Evolutionary conservation across 1,140 invertebrate species (phyloP).

Genomic region (Trichogramma pretiosum): DNA sequence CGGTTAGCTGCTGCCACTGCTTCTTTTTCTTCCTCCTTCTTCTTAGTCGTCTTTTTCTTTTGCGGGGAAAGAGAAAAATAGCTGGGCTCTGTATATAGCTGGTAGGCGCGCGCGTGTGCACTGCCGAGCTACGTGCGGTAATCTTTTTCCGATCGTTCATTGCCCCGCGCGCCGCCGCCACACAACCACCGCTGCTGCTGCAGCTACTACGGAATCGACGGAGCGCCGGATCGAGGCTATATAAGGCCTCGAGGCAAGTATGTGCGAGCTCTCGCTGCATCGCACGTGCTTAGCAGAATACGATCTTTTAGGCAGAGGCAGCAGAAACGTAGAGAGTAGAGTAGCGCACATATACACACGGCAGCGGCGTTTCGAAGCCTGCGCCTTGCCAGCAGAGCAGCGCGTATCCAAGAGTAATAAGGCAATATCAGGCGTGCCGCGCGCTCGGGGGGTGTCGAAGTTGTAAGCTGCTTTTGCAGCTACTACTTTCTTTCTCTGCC

Average conservation of each 20-base stretch:
- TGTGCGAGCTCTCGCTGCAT: too few relatives aligned
- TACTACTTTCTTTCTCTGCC: constrained; percentile 22
- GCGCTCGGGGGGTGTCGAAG: constrained; percentile 12
- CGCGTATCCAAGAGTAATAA: constrained; percentile 31
- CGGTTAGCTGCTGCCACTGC: constrained; percentile 13
- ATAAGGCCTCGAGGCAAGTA: too few relatives aligned
- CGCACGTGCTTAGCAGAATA: too few relatives aligned
- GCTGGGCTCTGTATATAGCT: constrained; percentile 11
- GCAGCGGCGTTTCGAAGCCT: not conserved
- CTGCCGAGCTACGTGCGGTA: constrained; percentile 30
- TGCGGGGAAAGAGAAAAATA: constrained; percentile 20
- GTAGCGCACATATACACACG: constrained; percentile 1
- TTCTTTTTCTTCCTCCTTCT: too few relatives aligned
- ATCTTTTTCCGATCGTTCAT: constrained; percentile 34
- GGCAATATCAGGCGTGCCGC: constrained; percentile 30
- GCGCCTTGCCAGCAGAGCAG: not conserved
- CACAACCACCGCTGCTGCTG: too few relatives aligned
- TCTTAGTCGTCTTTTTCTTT: too few relatives aligned
- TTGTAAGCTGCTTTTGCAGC: constrained; percentile 31
- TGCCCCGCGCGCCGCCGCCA: constrained; percentile 15
- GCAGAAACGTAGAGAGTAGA: too few relatives aligned
- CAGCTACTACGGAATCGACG: too few relatives aligned
- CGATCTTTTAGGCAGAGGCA: too few relatives aligned
- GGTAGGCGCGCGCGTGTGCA: too few relatives aligned
- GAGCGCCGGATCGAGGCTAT: too few relatives aligned